Conservation (phyloP, 2,797 vertebrate species). For the Adrianichthys oophorus region DNA sequence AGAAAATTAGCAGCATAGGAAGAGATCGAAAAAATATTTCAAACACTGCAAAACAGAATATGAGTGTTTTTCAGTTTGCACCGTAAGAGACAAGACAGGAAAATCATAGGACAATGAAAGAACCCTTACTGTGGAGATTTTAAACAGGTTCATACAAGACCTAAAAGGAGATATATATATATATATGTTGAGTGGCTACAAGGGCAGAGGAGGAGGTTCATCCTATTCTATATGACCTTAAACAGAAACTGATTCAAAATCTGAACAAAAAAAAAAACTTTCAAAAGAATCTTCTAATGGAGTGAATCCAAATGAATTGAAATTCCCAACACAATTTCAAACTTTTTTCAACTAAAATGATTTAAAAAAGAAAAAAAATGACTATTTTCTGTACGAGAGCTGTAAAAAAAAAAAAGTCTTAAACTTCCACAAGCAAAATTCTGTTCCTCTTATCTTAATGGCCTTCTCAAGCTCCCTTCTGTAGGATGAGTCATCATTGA, state of each 20-base stretch:
- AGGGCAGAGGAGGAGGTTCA: slow-evolving; percentile 1
- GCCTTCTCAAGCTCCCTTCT: slow-evolving; percentile 30
- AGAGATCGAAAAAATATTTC: too few species aligned
- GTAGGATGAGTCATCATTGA: slow-evolving; percentile 44
- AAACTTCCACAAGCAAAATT: slow-evolving; percentile 31
- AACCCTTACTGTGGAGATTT: neutral
- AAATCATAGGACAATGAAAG: neutral
- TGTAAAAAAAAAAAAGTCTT: slow-evolving; percentile 11
- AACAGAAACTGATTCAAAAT: slow-evolving; percentile 11
- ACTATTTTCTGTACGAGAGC: neutral
- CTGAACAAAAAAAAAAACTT: slow-evolving; percentile 28
- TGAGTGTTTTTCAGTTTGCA: too few species aligned
- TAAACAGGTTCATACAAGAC: neutral
- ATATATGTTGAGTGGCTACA: slow-evolving; percentile 23
- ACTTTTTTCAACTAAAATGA: neutral
- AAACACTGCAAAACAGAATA: too few species aligned
- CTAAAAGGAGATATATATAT: slow-evolving; percentile 10
- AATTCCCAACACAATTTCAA: slow-evolving; percentile 6
- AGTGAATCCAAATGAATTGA: slow-evolving; percentile 7
- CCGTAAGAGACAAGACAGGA: neutral
- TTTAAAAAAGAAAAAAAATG: neutral
- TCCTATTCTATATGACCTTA: slow-evolving; percentile 3
- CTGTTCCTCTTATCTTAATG: slow-evolving; percentile 36
- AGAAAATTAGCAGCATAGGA: too few species aligned
- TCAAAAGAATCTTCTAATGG: slow-evolving; percentile 12